phyloP scores from a whole-genome alignment of 2,888 invertebrate species.

The Leptinotarsa rubiginosa region DNA sequence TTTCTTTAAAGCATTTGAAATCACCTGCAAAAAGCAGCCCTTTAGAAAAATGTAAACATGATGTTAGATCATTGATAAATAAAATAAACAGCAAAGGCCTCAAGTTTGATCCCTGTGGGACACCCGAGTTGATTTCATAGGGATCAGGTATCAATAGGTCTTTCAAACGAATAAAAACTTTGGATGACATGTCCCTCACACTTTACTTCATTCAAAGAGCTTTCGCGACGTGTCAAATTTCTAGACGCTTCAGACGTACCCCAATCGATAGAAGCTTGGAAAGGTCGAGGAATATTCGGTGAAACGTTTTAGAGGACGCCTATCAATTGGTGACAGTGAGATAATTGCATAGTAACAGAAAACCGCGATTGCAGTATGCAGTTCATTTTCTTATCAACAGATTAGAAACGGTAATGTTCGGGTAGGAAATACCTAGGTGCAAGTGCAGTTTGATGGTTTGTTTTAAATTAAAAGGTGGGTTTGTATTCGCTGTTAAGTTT shows the following conservation, averaged over 20 bases:
- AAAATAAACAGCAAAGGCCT: too few species aligned
- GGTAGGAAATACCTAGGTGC: not conserved
- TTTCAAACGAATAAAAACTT: too few species aligned
- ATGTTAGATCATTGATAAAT: too few species aligned
- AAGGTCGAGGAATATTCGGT: slow-evolving; percentile 2
- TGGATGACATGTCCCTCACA: too few species aligned
- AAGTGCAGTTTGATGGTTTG: slow-evolving; percentile 12
- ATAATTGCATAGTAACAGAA: slow-evolving; percentile 18
- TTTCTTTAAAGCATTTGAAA: too few species aligned
- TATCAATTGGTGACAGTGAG: not conserved
- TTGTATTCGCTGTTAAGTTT: not conserved
- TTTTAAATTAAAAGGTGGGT: not conserved
- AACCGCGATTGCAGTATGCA: not conserved
- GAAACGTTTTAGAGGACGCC: not conserved
- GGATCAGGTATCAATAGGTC: too few species aligned
- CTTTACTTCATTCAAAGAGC: too few species aligned
- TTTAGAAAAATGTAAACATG: too few species aligned
- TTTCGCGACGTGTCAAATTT: not conserved
- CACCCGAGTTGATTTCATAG: too few species aligned
- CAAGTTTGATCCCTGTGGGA: too few species aligned
- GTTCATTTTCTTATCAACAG: slow-evolving; percentile 9
- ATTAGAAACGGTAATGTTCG: not conserved
- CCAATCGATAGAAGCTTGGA: not conserved
- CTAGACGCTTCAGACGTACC: not conserved
- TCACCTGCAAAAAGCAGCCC: too few species aligned